Evolutionary conservation across 1,140 invertebrate genomes (phyloP).

Genomic region (Schmidtea mediterranea): DNA sequence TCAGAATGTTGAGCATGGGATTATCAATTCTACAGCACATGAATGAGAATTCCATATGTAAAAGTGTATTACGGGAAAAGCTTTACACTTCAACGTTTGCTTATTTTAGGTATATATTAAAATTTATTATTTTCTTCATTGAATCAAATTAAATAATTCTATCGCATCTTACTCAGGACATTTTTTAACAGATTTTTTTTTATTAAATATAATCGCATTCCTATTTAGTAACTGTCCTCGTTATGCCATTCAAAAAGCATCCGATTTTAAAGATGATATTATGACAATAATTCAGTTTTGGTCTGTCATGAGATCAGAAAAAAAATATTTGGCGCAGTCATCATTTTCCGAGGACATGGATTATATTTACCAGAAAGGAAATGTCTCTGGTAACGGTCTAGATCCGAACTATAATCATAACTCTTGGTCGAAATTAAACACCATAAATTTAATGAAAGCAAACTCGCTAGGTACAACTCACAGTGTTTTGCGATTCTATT

Average conservation of each 20-base stretch:
- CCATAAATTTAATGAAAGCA: too few species aligned
- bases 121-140: neutral
- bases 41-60: slow-evolving; percentile 44
- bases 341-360: too few species aligned
- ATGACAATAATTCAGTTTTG: neutral
- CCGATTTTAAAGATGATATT: neutral
- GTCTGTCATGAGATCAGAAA: too few species aligned
- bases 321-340: too few species aligned
- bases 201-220: too few species aligned
- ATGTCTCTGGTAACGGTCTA: too few species aligned
- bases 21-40: slow-evolving; percentile 69
- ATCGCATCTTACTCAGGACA: too few species aligned
- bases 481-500: neutral
- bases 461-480: too few species aligned
- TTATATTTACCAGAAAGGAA: too few species aligned
- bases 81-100: slow-evolving; percentile 77
- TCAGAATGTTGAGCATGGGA: slow-evolving; percentile 60
- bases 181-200: too few species aligned
- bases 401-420: too few species aligned
- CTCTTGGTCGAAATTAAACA: too few species aligned
- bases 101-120: slow-evolving; percentile 42
- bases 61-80: slow-evolving; percentile 67
- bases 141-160: neutral
- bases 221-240: neutral
- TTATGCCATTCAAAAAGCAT: neutral